Evolutionary conservation across 2,113 vertebrate species (phyloP), one percentile per base, ranked within the genome.

Genomic region (Neolamprologus ventralis): DNA sequence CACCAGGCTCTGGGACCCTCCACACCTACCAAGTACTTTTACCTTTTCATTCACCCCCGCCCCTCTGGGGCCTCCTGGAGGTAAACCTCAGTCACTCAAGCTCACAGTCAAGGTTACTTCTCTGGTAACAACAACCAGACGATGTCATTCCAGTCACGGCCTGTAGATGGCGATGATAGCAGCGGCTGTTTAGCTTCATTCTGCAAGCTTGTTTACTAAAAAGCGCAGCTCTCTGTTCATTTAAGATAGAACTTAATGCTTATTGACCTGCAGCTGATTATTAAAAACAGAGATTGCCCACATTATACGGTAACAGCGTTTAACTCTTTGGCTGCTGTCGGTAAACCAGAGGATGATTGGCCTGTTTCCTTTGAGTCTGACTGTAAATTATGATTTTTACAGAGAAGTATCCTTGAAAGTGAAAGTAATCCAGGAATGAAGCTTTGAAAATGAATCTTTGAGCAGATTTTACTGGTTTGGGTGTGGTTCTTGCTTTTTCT

Each of bases 21-120:
- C 97, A 99, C 97, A 97, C 98, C 96, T 99, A 99, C 96, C 98
- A 99, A 99, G 98, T 99, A 99, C 97, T 97, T 96, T 89, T 97
- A 97, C 94, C 96, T 97, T 97, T 97, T 97, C 93, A 95, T 94
- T 95, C 92, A 86, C 81, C 94, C 94, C 89, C 85, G 91, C 63
- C 89, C 92, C 90, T 88, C 80, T 89, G 93, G 94, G 93, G 93
- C 94, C 94, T 94, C 92, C 95, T 96, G 89, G 95, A 95, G 95
- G 95, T 95, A 95, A 95, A 87, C 47, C 57, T 91, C 87, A 45
- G 85, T 40, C 85, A 82, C 55, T 75, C 51, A 11, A 55, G 57
- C 9, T 88, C 75, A 53, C 45, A 19, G 87, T 94, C 93, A 89
- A 90, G 93, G 91, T 4, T 94, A 84, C 91, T 94, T 93, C 91